Evolutionary conservation across 2,113 vertebrate genomes (phyloP), one percentile per base, ranked within the genome.

Genomic region (Cyanoramphus novaezelandiae): DNA sequence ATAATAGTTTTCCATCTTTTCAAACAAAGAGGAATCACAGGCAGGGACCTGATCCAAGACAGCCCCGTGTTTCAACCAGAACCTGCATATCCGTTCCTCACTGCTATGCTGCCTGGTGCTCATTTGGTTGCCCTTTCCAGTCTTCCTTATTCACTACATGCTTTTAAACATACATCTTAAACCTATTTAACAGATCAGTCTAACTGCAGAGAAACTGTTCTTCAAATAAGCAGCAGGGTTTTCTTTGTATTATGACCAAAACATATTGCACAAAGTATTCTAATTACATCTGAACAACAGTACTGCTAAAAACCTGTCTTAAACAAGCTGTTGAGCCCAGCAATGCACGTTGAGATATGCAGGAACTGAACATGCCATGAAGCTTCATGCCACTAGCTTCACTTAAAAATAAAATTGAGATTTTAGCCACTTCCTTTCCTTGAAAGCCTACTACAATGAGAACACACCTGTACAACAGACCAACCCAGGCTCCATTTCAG

Each of bases 21-120:
- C 33, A 80, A 85, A 89, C 44, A 62, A 84, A 68, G 49, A 35
- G 0, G 0, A 52, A 10, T 79, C 21, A 33, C 18, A 82, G 75
- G 91, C 63, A 85, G 53, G 24, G 44, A 88, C 37, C n/a, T 70
- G 63, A 76, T 52, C 75, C 41, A 86, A 91, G 75, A 67, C 67
- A 77, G 46, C 1, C 4, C 23, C 17, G 10, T 16, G 33, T 67
- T 59, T 87, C 78, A 53, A 29, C 7, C 19, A 88, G 43, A 88
- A 88, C 33, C 29, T 55, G 20, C 13, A 1, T 24, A 49, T 10
- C 35, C 29, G 8, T 13, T 35, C 2, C 2, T 86, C 49, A 24
- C 41, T 37, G 41, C 50, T 46, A 23, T 9, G 31, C 46, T 78
- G 23, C 46, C 29, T 7, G 2, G 37, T 29, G 21, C 13, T 21